Percentiles rank a stretch among this genome's conserved stretches.
These are phyloP conservation scores for Characodon lateralis DNA, from an alignment of 2,797 vertebrate genomes.

Conservation along the genomic window DNA sequence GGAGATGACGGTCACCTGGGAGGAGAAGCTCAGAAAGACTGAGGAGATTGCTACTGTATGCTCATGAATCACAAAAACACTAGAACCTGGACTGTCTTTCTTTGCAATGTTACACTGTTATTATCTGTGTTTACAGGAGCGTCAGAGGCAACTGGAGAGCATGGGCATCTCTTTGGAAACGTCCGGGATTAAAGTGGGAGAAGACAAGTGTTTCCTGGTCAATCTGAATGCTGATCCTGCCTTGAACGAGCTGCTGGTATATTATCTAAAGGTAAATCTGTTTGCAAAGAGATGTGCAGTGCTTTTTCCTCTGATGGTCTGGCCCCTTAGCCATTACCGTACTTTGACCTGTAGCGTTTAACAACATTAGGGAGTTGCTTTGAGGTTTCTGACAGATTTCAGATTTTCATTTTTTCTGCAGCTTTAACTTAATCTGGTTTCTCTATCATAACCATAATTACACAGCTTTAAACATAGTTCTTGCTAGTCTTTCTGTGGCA, in stretches of 20 bases:
- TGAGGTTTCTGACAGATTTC: not conserved
- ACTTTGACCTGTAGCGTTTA: too few relatives aligned
- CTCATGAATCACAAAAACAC: slow-evolving; percentile 11
- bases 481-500: not conserved
- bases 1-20: slow-evolving; percentile 97
- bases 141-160: slow-evolving; percentile 95
- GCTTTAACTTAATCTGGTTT: not conserved
- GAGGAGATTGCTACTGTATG: slow-evolving; percentile 97
- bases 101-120: not conserved
- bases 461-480: not conserved
- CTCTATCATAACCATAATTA: not conserved
- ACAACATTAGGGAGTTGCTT: not conserved
- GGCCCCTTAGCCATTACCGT: not conserved
- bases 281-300: not conserved
- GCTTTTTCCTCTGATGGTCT: not conserved
- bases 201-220: slow-evolving; percentile 97
- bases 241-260: slow-evolving; percentile 96
- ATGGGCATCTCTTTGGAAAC: slow-evolving; percentile 98
- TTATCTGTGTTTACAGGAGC: slow-evolving; percentile 83
- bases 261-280: slow-evolving; percentile 90
- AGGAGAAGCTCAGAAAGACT: slow-evolving; percentile 96
- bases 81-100: not conserved
- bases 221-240: slow-evolving; percentile 98
- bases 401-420: not conserved
- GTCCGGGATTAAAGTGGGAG: slow-evolving; percentile 97